Evolutionary conservation across 2,888 invertebrate genomes (phyloP).

Genomic region (Brachylomia viminalis): DNA sequence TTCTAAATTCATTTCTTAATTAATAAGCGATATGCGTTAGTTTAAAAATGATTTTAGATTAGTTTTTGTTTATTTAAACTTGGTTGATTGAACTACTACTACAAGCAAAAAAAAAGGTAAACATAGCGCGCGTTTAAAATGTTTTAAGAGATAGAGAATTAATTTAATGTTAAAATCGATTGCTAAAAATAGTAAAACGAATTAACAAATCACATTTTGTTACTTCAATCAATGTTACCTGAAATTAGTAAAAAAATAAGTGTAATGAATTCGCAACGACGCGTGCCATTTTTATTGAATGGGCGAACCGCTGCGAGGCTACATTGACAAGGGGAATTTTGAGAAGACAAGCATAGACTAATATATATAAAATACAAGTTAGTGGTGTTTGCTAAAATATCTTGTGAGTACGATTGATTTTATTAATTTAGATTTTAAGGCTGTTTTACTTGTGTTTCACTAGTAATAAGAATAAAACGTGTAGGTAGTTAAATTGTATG

Average conservation of each 20-base stretch:
- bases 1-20: too few species aligned
- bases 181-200: constrained; percentile 1
- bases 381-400: too few species aligned
- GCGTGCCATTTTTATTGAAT: not conserved
- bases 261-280: not conserved
- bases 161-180: constrained; percentile 4
- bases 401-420: too few species aligned
- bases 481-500: too few species aligned
- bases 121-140: not conserved
- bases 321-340: not conserved
- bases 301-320: not conserved
- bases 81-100: not conserved
- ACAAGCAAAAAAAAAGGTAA: not conserved
- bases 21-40: too few species aligned
- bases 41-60: too few species aligned
- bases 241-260: not conserved
- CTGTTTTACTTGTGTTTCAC: too few species aligned
- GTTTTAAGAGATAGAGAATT: not conserved
- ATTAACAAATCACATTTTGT: not conserved
- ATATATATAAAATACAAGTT: too few species aligned
- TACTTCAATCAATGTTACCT: not conserved
- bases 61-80: too few species aligned
- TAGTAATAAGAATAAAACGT: too few species aligned
- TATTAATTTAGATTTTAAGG: too few species aligned
- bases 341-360: too few species aligned